phyloP scores from a whole-genome alignment of 2,797 vertebrate species.

The Aplochiton taeniatus region DNA sequence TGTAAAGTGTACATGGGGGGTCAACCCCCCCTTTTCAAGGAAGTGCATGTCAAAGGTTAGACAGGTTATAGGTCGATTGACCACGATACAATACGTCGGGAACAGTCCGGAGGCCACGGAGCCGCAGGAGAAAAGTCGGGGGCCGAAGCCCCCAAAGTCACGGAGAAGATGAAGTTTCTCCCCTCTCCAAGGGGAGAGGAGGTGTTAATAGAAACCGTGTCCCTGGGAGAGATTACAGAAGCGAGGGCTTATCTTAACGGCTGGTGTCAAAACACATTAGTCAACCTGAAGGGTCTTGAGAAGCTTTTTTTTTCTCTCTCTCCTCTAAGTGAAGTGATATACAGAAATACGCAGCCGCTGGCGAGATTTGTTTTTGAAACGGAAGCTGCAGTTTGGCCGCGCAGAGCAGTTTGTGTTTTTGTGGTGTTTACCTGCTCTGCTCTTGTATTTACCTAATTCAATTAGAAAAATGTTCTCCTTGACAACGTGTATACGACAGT shows the following conservation, averaged over 20 bases:
- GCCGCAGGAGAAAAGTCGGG: background rate
- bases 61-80: too few relatives aligned
- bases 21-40: too few relatives aligned
- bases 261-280: conserved; percentile 69
- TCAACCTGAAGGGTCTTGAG: conserved; percentile 53
- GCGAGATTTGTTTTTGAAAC: background rate
- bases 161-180: conserved; percentile 58
- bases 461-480: too few relatives aligned
- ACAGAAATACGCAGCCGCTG: conserved; percentile 40
- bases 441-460: too few relatives aligned
- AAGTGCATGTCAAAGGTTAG: too few relatives aligned
- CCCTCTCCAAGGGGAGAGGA: conserved; percentile 45
- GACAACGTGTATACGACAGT: too few relatives aligned
- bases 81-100: too few relatives aligned
- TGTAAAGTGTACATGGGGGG: too few relatives aligned
- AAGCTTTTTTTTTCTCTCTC: conserved; percentile 33
- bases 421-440: too few relatives aligned
- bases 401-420: too few relatives aligned
- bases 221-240: conserved; percentile 59
- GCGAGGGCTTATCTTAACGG: conserved; percentile 60
- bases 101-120: too few relatives aligned
- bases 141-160: conserved; percentile 51
- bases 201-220: conserved; percentile 70
- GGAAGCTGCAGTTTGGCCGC: background rate
- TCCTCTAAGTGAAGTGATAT: conserved; percentile 24